Evolutionary conservation across 2,113 vertebrate genomes (phyloP).

Genomic region (Apodemus speciosus): DNA sequence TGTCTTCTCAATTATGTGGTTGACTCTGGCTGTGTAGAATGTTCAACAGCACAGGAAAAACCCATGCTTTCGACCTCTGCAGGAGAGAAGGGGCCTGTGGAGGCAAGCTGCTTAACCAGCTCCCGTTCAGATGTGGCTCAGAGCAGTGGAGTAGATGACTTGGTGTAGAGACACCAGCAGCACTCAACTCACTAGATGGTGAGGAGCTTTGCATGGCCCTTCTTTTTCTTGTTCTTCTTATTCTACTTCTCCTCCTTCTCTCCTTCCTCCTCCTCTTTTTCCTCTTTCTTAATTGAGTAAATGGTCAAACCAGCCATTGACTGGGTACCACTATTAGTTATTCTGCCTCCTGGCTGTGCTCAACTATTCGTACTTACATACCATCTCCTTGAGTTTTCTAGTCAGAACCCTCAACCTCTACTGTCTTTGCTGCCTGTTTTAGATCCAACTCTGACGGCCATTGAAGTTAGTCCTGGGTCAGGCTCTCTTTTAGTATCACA

Average conservation of each 20-base stretch:
- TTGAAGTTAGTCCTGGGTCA: neutral
- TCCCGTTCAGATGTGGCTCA: neutral
- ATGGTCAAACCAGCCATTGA: neutral
- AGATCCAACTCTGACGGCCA: neutral
- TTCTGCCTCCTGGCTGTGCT: neutral
- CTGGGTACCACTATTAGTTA: neutral
- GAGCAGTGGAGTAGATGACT: neutral
- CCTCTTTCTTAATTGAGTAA: neutral
- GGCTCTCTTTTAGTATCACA: neutral
- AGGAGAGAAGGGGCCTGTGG: neutral
- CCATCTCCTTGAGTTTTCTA: neutral
- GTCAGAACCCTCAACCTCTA: neutral
- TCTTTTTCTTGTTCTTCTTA: accelerated
- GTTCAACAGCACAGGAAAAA: neutral
- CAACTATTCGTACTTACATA: neutral
- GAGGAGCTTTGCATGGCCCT: neutral
- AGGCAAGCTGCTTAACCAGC: neutral
- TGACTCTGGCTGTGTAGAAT: neutral
- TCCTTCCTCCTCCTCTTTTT: no score
- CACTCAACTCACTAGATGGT: neutral
- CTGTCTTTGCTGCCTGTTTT: neutral
- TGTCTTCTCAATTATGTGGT: neutral
- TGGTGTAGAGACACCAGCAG: neutral
- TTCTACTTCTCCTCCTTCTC: neutral
- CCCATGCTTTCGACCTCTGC: neutral